phyloP scores from a whole-genome alignment of 2,797 vertebrate genomes.

The Huso huso region DNA sequence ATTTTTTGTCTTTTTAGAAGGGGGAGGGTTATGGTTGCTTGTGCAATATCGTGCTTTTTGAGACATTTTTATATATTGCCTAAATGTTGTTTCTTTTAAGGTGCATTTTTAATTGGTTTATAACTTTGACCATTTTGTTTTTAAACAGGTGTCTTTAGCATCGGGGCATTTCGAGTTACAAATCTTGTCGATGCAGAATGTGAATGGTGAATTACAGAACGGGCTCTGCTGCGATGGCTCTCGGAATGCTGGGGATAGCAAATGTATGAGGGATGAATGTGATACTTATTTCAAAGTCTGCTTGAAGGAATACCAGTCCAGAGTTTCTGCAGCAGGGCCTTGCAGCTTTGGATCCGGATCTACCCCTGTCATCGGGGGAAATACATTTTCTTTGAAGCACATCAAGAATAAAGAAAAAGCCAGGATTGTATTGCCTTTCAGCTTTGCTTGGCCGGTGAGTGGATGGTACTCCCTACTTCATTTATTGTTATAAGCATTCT shows the following conservation, averaged over 20 bases:
- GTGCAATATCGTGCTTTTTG: too few relatives aligned
- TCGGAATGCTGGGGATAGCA: constrained; percentile 70
- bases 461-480: background rate
- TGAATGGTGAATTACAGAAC: constrained; percentile 83
- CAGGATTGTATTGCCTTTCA: constrained; percentile 94
- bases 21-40: too few relatives aligned
- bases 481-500: too few relatives aligned
- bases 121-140: constrained; percentile 26
- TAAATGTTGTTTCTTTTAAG: background rate
- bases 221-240: constrained; percentile 81
- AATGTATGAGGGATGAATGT: constrained; percentile 82
- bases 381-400: constrained; percentile 87
- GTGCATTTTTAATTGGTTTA: constrained; percentile 10
- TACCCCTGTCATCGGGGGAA: constrained; percentile 89
- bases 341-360: constrained; percentile 93
- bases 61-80: too few relatives aligned
- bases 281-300: constrained; percentile 96
- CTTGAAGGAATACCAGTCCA: constrained; percentile 94
- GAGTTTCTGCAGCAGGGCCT: constrained; percentile 81
- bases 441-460: constrained; percentile 98
- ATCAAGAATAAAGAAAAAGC: constrained; percentile 77
- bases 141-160: constrained; percentile 83
- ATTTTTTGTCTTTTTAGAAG: too few relatives aligned
- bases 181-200: constrained; percentile 87
- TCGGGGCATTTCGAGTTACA: constrained; percentile 93